phyloP scores from a whole-genome alignment of 2,113 vertebrate species.

The Bambusicola thoracicus region DNA sequence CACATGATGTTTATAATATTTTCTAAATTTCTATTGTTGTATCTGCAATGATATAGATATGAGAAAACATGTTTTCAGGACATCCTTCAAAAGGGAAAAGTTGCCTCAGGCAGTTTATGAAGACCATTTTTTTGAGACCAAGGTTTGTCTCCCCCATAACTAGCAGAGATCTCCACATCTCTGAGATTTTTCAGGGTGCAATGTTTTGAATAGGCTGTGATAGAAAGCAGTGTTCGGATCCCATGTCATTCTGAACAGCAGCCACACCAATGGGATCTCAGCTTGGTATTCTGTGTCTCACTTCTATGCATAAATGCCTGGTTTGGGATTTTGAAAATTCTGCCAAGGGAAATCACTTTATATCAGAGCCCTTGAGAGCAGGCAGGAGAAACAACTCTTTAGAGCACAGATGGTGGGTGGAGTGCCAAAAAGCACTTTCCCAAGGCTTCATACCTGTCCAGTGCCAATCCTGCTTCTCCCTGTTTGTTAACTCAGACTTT shows the following conservation, averaged over 20 bases:
- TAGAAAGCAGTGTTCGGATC: neutral
- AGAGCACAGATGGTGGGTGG: neutral
- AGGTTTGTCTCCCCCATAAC: neutral
- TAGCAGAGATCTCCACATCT: neutral
- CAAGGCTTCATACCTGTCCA: neutral
- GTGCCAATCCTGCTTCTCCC: neutral
- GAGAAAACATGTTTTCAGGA: neutral
- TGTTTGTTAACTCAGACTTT: neutral
- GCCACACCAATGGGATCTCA: neutral
- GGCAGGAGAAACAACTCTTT: neutral
- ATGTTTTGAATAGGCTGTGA: neutral
- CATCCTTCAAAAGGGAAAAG: neutral
- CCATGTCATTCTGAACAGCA: neutral
- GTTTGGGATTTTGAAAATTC: neutral
- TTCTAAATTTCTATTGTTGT: neutral
- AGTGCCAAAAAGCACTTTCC: neutral
- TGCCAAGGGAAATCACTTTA: neutral
- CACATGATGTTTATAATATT: neutral
- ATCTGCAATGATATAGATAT: neutral
- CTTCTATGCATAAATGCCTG: neutral
- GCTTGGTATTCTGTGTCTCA: neutral
- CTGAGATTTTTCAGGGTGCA: neutral
- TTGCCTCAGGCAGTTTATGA: neutral
- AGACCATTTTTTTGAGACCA: neutral
- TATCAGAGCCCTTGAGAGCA: rapidly evolving